A percentile compares a stretch with the other conserved stretches of the same genome.
phyloP scores from a whole-genome alignment of 1,140 invertebrate species.

The Drosophila kepulauana region DNA sequence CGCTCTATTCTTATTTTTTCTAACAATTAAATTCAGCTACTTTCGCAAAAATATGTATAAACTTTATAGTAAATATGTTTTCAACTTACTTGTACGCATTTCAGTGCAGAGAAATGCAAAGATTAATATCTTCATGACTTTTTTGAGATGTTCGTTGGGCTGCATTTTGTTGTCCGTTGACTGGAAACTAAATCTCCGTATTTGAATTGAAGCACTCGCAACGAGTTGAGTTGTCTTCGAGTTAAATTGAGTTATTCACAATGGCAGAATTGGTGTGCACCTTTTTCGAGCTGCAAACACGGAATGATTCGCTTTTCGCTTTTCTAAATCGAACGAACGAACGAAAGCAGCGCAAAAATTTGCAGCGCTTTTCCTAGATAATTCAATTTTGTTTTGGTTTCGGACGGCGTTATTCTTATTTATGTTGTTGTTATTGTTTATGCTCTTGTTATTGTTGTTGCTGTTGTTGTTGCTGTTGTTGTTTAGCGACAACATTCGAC shows the following conservation, averaged over 20 bases:
- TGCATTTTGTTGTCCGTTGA: slow-evolving; percentile 53
- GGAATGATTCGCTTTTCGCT: slow-evolving; percentile 43
- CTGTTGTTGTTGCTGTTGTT: slow-evolving; percentile 27
- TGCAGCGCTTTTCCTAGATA: slow-evolving; percentile 75
- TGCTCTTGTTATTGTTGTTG: slow-evolving; percentile 14
- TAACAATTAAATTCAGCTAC: too few species aligned
- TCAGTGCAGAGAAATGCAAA: slow-evolving; percentile 79
- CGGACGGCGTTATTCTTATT: slow-evolving; percentile 29
- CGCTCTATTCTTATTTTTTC: too few species aligned
- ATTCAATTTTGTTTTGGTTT: slow-evolving; percentile 78
- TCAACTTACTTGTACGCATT: slow-evolving; percentile 79
- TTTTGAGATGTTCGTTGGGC: slow-evolving; percentile 62
- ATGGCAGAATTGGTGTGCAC: slow-evolving; percentile 34
- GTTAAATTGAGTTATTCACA: neutral
- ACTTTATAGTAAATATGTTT: too few species aligned
- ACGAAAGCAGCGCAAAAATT: slow-evolving; percentile 61
- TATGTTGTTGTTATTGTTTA: slow-evolving; percentile 14
- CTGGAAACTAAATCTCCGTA: neutral
- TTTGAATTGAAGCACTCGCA: neutral
- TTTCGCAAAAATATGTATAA: too few species aligned
- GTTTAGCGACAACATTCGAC: slow-evolving; percentile 46
- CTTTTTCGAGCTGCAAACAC: slow-evolving; percentile 59
- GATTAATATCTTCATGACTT: slow-evolving; percentile 71
- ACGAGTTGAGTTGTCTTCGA: neutral
- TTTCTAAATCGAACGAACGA: slow-evolving; percentile 57